phyloP scores from a whole-genome alignment of 92 coral and sea anemone species.

The Siderastrea radians region DNA sequence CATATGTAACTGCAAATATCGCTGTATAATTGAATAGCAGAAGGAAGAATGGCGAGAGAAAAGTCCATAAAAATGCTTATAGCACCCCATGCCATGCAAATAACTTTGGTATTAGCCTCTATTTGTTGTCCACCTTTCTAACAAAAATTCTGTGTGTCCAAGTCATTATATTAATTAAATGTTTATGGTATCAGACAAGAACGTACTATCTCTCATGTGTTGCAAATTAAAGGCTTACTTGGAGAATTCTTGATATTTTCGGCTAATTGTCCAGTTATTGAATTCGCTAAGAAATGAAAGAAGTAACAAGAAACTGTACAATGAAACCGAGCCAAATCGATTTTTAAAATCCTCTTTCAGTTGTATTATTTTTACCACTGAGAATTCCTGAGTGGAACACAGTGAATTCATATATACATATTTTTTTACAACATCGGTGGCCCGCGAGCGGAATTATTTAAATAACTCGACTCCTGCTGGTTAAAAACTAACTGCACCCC shows the following conservation, averaged over 20 bases:
- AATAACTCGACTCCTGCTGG: too few relatives aligned
- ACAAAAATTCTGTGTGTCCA: too few relatives aligned
- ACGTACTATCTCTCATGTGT: not conserved
- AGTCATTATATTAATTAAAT: too few relatives aligned
- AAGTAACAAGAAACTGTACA: not conserved
- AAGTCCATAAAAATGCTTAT: not conserved
- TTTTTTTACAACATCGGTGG: too few relatives aligned
- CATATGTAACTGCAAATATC: not conserved
- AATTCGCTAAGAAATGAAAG: not conserved
- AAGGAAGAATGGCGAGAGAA: not conserved
- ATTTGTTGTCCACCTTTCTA: not conserved
- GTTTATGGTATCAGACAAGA: not conserved
- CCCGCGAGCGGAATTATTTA: too few relatives aligned
- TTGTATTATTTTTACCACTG: too few relatives aligned
- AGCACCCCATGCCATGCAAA: not conserved
- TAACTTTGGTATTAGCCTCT: not conserved
- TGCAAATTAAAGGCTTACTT: not conserved
- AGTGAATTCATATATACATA: too few relatives aligned
- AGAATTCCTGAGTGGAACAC: too few relatives aligned
- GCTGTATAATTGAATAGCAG: not conserved
- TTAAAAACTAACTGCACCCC: too few relatives aligned
- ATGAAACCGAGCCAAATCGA: not conserved
- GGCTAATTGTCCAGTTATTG: not conserved
- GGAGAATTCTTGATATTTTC: not conserved
- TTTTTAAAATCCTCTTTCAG: not conserved